phyloP scores from a whole-genome alignment of 2,113 vertebrate genomes.

The Megaleporinus macrocephalus region DNA sequence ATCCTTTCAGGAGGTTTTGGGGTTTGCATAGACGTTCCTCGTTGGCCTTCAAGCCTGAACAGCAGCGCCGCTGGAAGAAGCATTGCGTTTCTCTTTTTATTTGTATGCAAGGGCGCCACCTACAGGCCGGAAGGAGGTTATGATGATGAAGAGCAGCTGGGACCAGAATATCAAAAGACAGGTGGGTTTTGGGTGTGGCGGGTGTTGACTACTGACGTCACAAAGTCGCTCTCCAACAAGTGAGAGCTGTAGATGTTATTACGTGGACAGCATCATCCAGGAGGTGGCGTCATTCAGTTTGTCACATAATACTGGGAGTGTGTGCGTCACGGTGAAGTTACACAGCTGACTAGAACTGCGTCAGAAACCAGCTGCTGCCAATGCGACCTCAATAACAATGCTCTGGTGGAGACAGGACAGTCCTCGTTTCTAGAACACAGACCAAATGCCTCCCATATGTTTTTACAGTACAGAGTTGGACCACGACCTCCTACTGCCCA shows the following conservation, averaged over 20 bases:
- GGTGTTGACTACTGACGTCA: slow-evolving; percentile 36
- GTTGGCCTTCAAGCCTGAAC: slow-evolving; percentile 37
- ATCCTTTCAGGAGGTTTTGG: background rate
- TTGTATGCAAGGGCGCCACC: slow-evolving; percentile 18
- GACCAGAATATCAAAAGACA: slow-evolving; percentile 17
- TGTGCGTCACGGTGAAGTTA: background rate
- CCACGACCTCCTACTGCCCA: background rate
- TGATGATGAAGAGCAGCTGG: slow-evolving; percentile 1
- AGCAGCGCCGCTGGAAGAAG: slow-evolving; percentile 27
- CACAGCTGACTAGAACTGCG: background rate
- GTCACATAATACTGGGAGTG: slow-evolving; percentile 27
- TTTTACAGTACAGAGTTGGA: slow-evolving; percentile 8
- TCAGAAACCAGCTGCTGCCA: background rate
- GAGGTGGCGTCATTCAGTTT: background rate
- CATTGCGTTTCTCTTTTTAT: background rate
- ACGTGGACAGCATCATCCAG: slow-evolving; percentile 50
- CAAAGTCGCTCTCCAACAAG: slow-evolving; percentile 55
- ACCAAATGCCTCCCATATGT: slow-evolving; percentile 2
- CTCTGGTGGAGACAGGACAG: no score
- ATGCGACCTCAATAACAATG: background rate
- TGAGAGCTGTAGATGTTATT: slow-evolving; percentile 45
- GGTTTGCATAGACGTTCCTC: slow-evolving; percentile 73
- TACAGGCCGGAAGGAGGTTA: background rate
- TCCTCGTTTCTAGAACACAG: no score
- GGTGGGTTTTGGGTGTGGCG: background rate